These are phyloP conservation scores for Oreonectes daqikongensis DNA, from an alignment of 2,797 vertebrate species.

Conservation along the genomic window DNA sequence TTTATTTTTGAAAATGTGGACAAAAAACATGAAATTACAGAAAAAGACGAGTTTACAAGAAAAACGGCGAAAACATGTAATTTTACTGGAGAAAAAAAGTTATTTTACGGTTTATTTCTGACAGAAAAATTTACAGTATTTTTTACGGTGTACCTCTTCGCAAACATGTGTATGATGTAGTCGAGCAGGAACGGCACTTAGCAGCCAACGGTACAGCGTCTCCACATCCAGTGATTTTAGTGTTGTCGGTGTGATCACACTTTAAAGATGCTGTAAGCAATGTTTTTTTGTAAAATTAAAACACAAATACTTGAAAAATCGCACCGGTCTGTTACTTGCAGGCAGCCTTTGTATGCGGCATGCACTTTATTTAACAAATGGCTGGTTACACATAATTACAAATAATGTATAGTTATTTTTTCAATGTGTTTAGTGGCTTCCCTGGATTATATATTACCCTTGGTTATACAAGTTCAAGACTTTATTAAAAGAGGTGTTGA, in stretches of 20 bases:
- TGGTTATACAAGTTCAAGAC: slow-evolving; percentile 22
- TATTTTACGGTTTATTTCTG: too few species aligned
- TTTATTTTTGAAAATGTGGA: too few species aligned
- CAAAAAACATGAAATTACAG: too few species aligned
- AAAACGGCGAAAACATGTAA: too few species aligned
- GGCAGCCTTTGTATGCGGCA: neutral
- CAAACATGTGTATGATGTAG: neutral
- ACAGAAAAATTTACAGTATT: too few species aligned
- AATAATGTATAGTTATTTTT: slow-evolving; percentile 27
- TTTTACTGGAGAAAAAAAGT: too few species aligned
- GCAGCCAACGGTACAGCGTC: neutral
- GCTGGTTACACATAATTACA: slow-evolving; percentile 24
- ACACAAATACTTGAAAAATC: neutral
- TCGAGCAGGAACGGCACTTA: neutral
- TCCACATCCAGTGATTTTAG: neutral
- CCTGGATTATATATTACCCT: neutral
- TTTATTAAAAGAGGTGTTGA: slow-evolving; percentile 4
- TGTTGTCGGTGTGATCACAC: neutral
- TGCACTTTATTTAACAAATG: slow-evolving; percentile 26
- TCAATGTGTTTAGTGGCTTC: slow-evolving; percentile 9
- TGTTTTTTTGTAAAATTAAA: neutral
- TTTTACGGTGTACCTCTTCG: neutral
- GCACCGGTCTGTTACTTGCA: neutral
- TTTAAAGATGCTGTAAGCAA: neutral
- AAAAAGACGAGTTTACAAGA: too few species aligned